Conservation (phyloP, 2,113 vertebrate genomes). For the Tragelaphus imberbis region DNA sequence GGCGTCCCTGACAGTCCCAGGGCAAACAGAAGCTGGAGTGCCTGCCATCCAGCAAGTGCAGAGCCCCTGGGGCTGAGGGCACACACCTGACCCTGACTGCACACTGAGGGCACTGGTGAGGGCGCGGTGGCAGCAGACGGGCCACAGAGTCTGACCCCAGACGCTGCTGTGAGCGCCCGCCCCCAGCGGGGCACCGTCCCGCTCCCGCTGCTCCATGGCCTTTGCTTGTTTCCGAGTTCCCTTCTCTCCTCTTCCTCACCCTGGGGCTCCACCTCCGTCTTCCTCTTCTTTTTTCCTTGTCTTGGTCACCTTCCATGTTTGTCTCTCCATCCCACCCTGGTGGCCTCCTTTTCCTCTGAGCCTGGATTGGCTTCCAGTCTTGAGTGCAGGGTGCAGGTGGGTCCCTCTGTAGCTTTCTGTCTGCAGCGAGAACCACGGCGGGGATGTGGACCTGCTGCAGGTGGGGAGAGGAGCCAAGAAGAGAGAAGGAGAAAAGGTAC, state of each 20-base stretch:
- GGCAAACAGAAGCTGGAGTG: not conserved
- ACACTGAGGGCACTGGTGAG: not conserved
- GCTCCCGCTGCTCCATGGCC: rapidly evolving
- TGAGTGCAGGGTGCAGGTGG: not conserved
- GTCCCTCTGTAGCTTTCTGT: not conserved
- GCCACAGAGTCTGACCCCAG: not conserved
- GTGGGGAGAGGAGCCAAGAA: not conserved
- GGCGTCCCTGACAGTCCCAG: not conserved
- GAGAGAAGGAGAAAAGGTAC: not conserved
- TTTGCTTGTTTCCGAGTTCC: not conserved
- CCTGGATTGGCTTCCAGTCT: not conserved
- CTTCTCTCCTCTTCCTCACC: not conserved
- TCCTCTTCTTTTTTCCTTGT: not conserved
- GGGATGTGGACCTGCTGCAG: not conserved
- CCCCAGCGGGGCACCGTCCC: rapidly evolving
- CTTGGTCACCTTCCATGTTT: not conserved
- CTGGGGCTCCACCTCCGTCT: not conserved
- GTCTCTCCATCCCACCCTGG: not conserved
- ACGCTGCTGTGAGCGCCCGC: rapidly evolving
- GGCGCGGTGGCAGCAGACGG: not conserved
- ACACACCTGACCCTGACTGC: not conserved
- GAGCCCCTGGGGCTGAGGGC: not conserved
- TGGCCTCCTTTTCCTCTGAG: not conserved
- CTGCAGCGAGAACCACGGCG: not conserved
- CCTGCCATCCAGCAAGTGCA: not conserved